Conservation (phyloP, 2,888 invertebrate genomes). For the Hyles lineata region DNA sequence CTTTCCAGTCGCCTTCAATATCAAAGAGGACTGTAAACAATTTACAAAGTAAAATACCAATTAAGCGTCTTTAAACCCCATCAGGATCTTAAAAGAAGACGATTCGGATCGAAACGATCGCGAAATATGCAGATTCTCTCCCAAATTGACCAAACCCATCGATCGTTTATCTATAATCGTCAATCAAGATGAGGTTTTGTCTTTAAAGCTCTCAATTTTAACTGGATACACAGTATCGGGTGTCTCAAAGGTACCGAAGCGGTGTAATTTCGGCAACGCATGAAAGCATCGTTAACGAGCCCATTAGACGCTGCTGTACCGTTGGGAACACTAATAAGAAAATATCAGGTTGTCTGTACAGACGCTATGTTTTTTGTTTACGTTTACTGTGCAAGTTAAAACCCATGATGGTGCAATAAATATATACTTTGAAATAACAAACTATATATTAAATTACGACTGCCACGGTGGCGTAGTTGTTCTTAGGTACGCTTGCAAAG, state of each 20-base stretch:
- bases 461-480: too few species aligned
- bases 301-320: constrained; percentile 20
- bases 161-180: constrained; percentile 1
- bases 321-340: not conserved
- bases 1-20: not conserved
- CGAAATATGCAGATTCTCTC: not conserved
- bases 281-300: not conserved
- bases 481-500: too few species aligned
- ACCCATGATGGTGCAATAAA: too few species aligned
- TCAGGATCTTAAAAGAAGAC: not conserved
- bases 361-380: too few species aligned
- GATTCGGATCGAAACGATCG: not conserved
- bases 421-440: too few species aligned
- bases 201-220: constrained; percentile 19
- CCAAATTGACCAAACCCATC: not conserved
- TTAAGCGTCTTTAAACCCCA: not conserved
- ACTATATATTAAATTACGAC: too few species aligned
- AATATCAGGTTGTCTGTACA: not conserved
- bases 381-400: too few species aligned
- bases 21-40: not conserved
- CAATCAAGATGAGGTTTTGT: constrained; percentile 2
- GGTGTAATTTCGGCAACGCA: constrained; percentile 9
- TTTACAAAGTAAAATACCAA: not conserved
- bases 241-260: constrained; percentile 12
- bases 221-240: constrained; percentile 1